Evolutionary conservation across 2,888 invertebrate genomes (phyloP).

Genomic region (Drosophila merina): DNA sequence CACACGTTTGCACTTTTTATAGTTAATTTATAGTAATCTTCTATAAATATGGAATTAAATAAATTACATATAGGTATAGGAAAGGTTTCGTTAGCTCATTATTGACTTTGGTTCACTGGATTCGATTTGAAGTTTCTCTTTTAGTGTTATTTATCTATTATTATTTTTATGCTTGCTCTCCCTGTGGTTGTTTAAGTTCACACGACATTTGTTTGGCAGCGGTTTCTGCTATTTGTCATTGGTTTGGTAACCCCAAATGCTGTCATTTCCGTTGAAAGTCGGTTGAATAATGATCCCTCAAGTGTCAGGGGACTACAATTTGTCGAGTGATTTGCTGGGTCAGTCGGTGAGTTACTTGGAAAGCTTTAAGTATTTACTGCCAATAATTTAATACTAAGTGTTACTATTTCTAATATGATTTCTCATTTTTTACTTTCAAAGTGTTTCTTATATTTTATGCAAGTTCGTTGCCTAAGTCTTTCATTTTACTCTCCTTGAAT

Average conservation of each 20-base stretch:
- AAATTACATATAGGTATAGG: conserved; percentile 23
- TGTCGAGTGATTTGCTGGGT: conserved; percentile 26
- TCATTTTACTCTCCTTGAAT: conserved; percentile 24
- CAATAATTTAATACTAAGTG: conserved; percentile 8
- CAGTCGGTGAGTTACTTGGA: conserved; percentile 5
- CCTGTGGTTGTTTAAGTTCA: conserved; percentile 49
- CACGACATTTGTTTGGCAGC: conserved; percentile 60
- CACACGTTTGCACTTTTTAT: conserved; percentile 70
- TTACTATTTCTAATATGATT: background rate
- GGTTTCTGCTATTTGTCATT: conserved; percentile 45
- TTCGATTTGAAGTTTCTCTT: conserved; percentile 30
- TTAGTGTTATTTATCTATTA: conserved; percentile 2
- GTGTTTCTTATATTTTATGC: background rate
- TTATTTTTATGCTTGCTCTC: conserved; percentile 14
- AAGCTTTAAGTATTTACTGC: background rate
- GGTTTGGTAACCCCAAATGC: conserved; percentile 57
- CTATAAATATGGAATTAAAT: conserved; percentile 40
- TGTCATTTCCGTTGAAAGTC: conserved; percentile 70
- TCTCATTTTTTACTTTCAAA: too few relatives aligned
- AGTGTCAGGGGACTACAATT: conserved; percentile 36
- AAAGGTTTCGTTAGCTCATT: conserved; percentile 25
- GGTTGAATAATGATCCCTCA: conserved; percentile 43
- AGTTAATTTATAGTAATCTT: conserved; percentile 44
- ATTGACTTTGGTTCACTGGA: conserved; percentile 30
- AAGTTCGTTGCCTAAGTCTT: conserved; percentile 53